Conservation (phyloP, 2,113 vertebrate genomes). For the Myrmecophaga tridactyla region DNA sequence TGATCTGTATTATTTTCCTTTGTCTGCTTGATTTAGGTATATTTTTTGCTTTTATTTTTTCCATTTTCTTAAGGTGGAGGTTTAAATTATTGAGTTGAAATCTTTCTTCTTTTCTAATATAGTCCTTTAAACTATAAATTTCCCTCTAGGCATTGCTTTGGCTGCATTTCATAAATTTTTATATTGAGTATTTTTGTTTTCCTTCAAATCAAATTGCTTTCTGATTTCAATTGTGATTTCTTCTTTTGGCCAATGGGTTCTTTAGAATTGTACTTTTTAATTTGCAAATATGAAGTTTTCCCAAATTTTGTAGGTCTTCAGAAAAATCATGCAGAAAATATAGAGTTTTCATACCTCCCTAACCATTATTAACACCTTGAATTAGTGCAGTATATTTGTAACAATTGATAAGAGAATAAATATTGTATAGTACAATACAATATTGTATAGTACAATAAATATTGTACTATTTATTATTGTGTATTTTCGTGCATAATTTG, state of each 20-base stretch:
- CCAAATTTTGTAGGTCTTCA: background rate
- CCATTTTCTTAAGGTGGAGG: background rate
- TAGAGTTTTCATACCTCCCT: too few species aligned
- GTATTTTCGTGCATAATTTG: too few species aligned
- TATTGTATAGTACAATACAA: too few species aligned
- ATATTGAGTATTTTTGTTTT: background rate
- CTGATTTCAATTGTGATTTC: background rate
- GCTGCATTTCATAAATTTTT: background rate
- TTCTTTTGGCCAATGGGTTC: background rate
- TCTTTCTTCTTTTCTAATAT: background rate
- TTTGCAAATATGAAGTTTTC: background rate
- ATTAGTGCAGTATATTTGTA: too few species aligned
- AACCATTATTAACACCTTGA: too few species aligned
- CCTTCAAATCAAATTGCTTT: background rate
- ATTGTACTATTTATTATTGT: too few species aligned
- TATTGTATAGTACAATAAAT: too few species aligned
- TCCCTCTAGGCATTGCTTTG: background rate
- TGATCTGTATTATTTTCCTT: background rate
- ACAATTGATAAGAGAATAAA: too few species aligned
- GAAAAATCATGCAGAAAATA: too few species aligned
- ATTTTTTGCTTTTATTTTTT: background rate
- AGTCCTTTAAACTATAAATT: background rate
- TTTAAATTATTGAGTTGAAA: background rate
- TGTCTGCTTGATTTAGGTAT: background rate
- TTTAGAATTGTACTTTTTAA: background rate